A percentile compares a stretch with the other conserved stretches of the same genome.
Conservation (phyloP, 2,888 invertebrate species). For the Papilio protenor region DNA sequence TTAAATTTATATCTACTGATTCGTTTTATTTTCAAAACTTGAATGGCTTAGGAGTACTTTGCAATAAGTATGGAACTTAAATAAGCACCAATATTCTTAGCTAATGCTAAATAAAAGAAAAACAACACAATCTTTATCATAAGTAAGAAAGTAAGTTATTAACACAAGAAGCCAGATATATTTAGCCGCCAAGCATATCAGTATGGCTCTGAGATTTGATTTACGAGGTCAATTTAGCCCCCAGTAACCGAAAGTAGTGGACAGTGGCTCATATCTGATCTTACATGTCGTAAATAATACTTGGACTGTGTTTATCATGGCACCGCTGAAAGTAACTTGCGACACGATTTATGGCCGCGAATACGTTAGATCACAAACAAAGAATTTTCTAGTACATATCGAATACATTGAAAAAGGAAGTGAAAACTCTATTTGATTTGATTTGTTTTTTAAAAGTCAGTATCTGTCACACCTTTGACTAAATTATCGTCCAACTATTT, state of each 20-base stretch:
- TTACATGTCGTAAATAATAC: constrained; percentile 78
- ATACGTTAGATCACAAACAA: constrained; percentile 49
- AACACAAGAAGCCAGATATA: constrained; percentile 57
- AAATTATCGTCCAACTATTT: no score
- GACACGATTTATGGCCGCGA: constrained; percentile 69
- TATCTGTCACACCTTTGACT: no score
- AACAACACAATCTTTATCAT: constrained; percentile 23
- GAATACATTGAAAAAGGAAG: neutral
- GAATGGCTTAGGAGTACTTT: no score
- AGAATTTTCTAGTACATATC: neutral
- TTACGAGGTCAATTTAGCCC: constrained; percentile 76
- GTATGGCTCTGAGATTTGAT: constrained; percentile 60
- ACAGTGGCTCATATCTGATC: constrained; percentile 78
- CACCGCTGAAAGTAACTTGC: constrained; percentile 71
- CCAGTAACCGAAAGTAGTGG: constrained; percentile 63
- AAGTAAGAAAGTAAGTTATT: constrained; percentile 49
- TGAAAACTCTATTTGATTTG: neutral
- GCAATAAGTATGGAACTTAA: no score
- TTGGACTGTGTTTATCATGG: constrained; percentile 78
- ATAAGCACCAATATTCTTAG: no score
- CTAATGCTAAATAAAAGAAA: neutral
- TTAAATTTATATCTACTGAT: no score
- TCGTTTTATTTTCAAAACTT: no score
- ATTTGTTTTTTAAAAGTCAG: neutral
- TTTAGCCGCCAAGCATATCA: constrained; percentile 58